A percentile compares a stretch with the other conserved stretches of the same genome.
These are phyloP conservation scores for Netelia fuscicornis DNA, from an alignment of 2,888 invertebrate genomes.

Conservation along the genomic window DNA sequence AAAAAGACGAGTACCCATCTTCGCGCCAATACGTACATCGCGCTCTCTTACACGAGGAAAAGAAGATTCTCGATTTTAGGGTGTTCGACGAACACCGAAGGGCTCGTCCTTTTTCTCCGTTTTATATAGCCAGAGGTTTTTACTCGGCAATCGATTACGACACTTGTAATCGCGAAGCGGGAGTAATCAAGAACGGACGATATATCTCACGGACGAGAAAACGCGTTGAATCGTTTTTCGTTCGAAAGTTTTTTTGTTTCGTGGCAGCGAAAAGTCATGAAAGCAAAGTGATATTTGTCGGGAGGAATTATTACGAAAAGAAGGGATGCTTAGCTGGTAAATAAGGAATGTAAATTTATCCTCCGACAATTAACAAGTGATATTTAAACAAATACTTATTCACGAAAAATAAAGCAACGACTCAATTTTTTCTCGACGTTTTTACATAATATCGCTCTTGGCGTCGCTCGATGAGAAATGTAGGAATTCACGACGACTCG, in stretches of 20 bases:
- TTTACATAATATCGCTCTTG: too few relatives aligned
- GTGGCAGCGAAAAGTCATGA: neutral
- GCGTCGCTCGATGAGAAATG: too few relatives aligned
- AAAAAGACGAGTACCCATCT: slow-evolving; percentile 16
- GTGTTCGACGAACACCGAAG: slow-evolving; percentile 4
- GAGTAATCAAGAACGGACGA: slow-evolving; percentile 15
- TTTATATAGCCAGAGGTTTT: slow-evolving; percentile 29
- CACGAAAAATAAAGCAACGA: too few relatives aligned
- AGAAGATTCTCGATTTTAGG: slow-evolving; percentile 28
- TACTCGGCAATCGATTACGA: slow-evolving; percentile 44
- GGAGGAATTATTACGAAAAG: too few relatives aligned
- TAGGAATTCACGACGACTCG: too few relatives aligned
- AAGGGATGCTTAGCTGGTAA: too few relatives aligned
- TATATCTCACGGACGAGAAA: neutral
- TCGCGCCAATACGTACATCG: neutral
- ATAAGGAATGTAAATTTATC: too few relatives aligned
- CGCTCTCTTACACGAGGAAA: neutral
- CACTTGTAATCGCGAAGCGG: slow-evolving; percentile 29
- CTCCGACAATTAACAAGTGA: too few relatives aligned
- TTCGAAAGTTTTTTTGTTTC: neutral
- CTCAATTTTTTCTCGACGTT: too few relatives aligned
- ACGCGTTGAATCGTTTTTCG: slow-evolving; percentile 3
- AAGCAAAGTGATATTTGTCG: too few relatives aligned
- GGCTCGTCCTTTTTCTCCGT: slow-evolving; percentile 5
- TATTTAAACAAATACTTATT: too few relatives aligned